A percentile compares a stretch with the other conserved stretches of the same genome.
These are phyloP conservation scores for Pseudochromis fuscus DNA, from an alignment of 2,797 vertebrate genomes.

Conservation along the genomic window DNA sequence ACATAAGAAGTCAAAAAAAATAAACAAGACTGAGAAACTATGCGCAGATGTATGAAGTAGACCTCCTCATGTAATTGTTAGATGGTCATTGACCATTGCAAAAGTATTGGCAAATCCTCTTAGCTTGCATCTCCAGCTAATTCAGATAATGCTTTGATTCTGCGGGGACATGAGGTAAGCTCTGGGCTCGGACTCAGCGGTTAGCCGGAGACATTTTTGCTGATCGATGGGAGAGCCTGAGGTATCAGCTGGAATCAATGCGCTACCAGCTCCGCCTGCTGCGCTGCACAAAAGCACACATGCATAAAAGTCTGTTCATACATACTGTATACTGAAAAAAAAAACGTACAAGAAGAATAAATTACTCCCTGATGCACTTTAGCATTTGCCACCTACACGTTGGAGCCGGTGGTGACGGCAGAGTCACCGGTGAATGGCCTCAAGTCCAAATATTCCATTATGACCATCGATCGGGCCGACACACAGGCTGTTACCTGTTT, in stretches of 20 bases:
- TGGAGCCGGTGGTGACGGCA: conserved; percentile 25
- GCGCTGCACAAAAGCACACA: conserved; percentile 39
- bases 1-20: too few species aligned
- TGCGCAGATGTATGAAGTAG: neutral
- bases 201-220: conserved; percentile 44
- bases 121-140: conserved; percentile 29
- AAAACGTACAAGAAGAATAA: conserved; percentile 42
- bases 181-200: conserved; percentile 42
- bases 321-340: conserved; percentile 17
- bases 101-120: conserved; percentile 34
- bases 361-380: conserved; percentile 51
- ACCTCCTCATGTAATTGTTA: conserved; percentile 6
- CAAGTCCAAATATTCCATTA: conserved; percentile 61
- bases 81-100: neutral
- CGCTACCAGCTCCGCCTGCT: conserved; percentile 22
- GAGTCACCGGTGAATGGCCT: conserved; percentile 41
- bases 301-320: conserved; percentile 21
- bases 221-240: conserved; percentile 62
- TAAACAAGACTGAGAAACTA: neutral
- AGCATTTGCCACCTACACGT: conserved; percentile 46
- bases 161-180: conserved; percentile 31
- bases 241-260: conserved; percentile 68
- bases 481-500: conserved; percentile 24
- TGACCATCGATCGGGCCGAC: conserved; percentile 44
- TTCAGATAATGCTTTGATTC: conserved; percentile 46